phyloP scores from a whole-genome alignment of 2,797 vertebrate species.

The Coracias cyanogaster region DNA sequence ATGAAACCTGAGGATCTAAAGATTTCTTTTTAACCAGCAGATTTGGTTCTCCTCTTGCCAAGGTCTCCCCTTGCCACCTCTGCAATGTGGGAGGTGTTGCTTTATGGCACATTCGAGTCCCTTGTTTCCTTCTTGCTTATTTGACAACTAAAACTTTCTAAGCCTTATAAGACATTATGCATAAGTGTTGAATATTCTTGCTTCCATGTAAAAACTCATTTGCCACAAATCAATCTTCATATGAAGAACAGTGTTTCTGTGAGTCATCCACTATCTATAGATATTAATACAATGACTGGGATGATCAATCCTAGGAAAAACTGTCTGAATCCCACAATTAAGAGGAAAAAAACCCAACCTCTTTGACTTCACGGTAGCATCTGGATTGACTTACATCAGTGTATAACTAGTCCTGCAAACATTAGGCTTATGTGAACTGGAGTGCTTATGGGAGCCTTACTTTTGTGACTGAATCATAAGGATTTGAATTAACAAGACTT shows the following conservation, averaged over 20 bases:
- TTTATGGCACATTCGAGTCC: not conserved
- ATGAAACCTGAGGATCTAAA: not conserved
- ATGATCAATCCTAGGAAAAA: not conserved
- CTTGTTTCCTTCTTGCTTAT: not conserved
- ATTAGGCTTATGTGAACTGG: not conserved
- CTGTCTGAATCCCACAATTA: not conserved
- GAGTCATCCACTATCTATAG: not conserved
- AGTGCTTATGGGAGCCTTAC: not conserved
- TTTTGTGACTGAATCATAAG: not conserved
- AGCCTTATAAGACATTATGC: not conserved
- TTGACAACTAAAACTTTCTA: not conserved
- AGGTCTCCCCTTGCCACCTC: not conserved
- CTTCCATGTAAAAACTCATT: not conserved
- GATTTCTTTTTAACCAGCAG: not conserved
- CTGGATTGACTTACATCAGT: not conserved
- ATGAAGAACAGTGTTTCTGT: not conserved
- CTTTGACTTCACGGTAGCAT: not conserved
- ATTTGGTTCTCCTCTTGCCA: not conserved
- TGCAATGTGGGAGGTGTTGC: not conserved
- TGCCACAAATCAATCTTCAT: not conserved
- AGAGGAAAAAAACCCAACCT: rapidly evolving
- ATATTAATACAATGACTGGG: not conserved
- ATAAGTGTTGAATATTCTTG: not conserved
- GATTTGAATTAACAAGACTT: not conserved
- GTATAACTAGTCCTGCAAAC: not conserved